These are phyloP conservation scores for Cordilura impudica DNA, from an alignment of 2,888 invertebrate species.

Conservation along the genomic window DNA sequence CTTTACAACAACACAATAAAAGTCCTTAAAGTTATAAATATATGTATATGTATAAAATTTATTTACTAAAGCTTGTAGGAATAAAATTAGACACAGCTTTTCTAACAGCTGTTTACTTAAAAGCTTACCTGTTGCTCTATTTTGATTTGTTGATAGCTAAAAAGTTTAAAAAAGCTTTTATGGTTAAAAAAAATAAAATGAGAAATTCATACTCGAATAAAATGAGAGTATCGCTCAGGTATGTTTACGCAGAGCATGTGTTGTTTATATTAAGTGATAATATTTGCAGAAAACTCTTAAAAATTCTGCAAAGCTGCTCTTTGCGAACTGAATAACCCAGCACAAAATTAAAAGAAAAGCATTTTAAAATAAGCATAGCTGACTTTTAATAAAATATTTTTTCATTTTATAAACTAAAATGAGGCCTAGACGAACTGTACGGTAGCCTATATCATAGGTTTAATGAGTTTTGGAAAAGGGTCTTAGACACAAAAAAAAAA, in stretches of 20 bases:
- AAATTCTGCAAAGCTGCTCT: neutral
- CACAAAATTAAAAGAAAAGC: neutral
- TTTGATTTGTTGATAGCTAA: neutral
- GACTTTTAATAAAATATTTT: no score
- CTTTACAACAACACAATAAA: neutral
- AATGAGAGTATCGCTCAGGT: neutral
- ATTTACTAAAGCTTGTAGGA: no score
- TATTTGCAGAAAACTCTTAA: neutral
- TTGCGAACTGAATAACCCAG: neutral
- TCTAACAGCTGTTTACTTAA: neutral
- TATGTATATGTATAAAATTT: neutral
- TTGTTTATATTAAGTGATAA: no score
- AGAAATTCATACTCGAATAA: neutral
- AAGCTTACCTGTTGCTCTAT: constrained; percentile 58
- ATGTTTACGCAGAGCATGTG: no score
- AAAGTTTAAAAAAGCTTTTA: constrained; percentile 7
- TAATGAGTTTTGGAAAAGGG: no score
- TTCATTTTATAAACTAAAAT: no score
- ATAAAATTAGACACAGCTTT: constrained; percentile 51
- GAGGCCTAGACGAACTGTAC: no score
- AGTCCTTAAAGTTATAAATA: neutral
- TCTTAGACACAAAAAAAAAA: no score
- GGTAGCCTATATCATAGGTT: no score
- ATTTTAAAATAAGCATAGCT: no score
- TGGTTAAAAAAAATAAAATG: neutral